These are phyloP conservation scores for Agraylea sexmaculata DNA, from an alignment of 1,140 invertebrate genomes.

Conservation along the genomic window DNA sequence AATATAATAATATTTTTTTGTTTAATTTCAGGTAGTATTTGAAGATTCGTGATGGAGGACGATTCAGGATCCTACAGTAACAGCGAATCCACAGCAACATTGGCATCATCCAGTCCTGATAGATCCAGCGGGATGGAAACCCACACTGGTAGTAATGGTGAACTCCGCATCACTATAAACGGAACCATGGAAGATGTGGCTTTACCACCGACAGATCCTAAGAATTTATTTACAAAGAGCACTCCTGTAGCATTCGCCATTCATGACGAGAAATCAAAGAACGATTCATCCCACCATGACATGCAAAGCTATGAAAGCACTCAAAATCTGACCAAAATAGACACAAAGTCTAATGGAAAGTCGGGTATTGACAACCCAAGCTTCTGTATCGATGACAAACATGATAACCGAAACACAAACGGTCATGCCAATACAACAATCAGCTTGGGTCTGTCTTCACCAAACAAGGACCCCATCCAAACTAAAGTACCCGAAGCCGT, in stretches of 20 bases:
- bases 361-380: conserved; percentile 18
- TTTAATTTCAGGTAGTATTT: too few relatives aligned
- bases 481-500: conserved; percentile 48
- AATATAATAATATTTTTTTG: neutral
- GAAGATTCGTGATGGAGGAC: conserved; percentile 19
- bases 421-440: conserved; percentile 16
- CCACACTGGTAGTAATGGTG: conserved; percentile 1
- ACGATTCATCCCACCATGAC: neutral
- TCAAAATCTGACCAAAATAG: conserved; percentile 15
- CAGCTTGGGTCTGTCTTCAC: conserved; percentile 15
- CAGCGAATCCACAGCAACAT: conserved; percentile 13
- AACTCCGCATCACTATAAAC: conserved; percentile 9
- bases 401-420: conserved; percentile 12
- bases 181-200: conserved; percentile 8
- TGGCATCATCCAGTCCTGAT: conserved; percentile 4
- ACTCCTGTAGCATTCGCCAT: conserved; percentile 14
- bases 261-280: conserved; percentile 16
- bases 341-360: conserved; percentile 9
- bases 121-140: too few relatives aligned
- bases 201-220: conserved; percentile 11
- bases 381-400: conserved; percentile 14
- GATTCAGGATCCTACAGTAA: conserved; percentile 12
- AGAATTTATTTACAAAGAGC: conserved; percentile 15
- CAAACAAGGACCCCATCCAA: conserved; percentile 11
- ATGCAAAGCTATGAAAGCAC: conserved; percentile 21